These are phyloP conservation scores for Leucophora obtusa DNA, from an alignment of 2,888 invertebrate species.

Conservation along the genomic window DNA sequence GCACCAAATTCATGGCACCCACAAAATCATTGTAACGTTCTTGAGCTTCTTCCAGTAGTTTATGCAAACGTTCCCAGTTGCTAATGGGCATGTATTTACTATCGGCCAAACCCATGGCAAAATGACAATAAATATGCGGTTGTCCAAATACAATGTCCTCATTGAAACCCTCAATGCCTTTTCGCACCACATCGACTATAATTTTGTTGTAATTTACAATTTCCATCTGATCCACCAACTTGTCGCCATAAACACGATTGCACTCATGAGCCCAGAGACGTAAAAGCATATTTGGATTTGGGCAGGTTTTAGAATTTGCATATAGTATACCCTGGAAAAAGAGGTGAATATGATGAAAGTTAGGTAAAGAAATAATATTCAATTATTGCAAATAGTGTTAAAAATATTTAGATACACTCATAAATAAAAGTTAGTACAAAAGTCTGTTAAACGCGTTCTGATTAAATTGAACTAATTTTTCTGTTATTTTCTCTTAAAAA, in stretches of 20 bases:
- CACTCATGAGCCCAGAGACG: constrained; percentile 95
- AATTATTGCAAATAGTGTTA: too few species aligned
- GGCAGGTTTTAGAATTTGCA: constrained; percentile 87
- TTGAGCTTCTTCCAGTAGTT: constrained; percentile 88
- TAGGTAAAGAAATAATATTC: too few species aligned
- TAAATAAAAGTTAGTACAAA: too few species aligned
- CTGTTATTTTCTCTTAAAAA: too few species aligned
- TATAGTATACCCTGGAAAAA: constrained; percentile 88
- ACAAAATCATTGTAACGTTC: constrained; percentile 92
- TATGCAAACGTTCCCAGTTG: constrained; percentile 85
- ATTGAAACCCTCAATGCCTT: constrained; percentile 86
- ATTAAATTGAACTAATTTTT: too few species aligned
- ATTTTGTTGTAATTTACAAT: constrained; percentile 86
- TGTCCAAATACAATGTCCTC: constrained; percentile 85
- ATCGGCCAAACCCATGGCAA: constrained; percentile 93
- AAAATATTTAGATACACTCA: too few species aligned
- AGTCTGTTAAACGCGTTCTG: too few species aligned
- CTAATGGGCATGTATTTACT: constrained; percentile 91
- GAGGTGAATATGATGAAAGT: background rate
- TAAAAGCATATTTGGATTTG: constrained; percentile 84
- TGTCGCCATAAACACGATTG: constrained; percentile 93
- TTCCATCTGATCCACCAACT: constrained; percentile 90
- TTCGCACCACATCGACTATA: constrained; percentile 87
- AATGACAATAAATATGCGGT: constrained; percentile 94
- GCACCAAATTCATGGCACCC: constrained; percentile 94